Evolutionary conservation across 2,113 vertebrate species (phyloP).

Genomic region (Callospermophilus lateralis): DNA sequence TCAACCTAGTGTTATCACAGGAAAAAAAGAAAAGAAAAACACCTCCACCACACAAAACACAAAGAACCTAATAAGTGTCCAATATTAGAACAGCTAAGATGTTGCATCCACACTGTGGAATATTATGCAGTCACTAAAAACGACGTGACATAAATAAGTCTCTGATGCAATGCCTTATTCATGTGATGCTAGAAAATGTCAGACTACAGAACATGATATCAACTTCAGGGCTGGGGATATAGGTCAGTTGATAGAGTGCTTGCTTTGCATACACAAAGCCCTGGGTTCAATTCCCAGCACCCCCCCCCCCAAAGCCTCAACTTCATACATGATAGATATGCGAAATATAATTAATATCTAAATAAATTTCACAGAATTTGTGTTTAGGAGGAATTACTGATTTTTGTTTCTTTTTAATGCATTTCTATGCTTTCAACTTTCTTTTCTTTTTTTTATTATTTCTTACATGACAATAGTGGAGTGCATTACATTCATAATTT

Average conservation of each 20-base stretch:
- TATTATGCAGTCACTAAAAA: background rate
- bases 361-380: background rate
- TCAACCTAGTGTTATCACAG: background rate
- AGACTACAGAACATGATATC: background rate
- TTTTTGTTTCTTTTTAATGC: background rate
- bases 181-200: background rate
- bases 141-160: background rate
- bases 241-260: no score
- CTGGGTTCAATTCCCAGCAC: no score
- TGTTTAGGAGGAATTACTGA: constrained; percentile 7
- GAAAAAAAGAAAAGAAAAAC: background rate
- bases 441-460: no score
- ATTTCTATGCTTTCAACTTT: constrained; percentile 5
- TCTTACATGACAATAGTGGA: no score
- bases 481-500: no score
- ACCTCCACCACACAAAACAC: background rate
- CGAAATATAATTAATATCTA: background rate
- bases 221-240: no score
- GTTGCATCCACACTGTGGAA: background rate
- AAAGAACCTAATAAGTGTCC: background rate
- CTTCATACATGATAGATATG: background rate
- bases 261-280: no score
- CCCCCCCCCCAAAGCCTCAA: background rate
- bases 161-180: background rate
- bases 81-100: constrained; percentile 15